Evolutionary conservation across 2,888 invertebrate species (phyloP), one percentile per base, ranked within the genome.

Genomic region (Ophonus ardosiacus): DNA sequence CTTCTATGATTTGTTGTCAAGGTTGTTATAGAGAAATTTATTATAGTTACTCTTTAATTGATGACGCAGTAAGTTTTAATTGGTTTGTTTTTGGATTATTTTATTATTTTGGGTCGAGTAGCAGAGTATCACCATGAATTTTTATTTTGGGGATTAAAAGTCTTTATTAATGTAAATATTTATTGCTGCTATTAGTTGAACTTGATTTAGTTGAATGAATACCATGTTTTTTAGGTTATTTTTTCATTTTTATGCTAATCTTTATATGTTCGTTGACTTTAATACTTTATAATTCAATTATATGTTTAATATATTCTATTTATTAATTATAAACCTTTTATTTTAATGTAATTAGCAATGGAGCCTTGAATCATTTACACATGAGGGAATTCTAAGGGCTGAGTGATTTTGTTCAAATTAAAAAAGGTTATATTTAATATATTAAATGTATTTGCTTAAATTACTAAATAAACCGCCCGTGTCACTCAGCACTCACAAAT

Each of bases 61-160:
- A 15, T 68, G 68, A 68, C 68, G 68, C 31, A 13, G 63, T 10
- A 13, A 7, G 8, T 68, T 68, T 68, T 68, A 68, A 68, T 68
- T 38, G 15, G 31, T n/a, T 68, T 68, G 68, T 68, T 68, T 68
- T 63, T 24, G 21, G 18, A 21, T 21, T 24, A 63, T 63, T 63
- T 63, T 24, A 21, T 21, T 31, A 31, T 31, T 31, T 31, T 31
- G 1, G 31, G 31, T 31, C 3, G 31, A 31, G 31, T 31, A 4
- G 21, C 13, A 24, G 13, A 63, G 21, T 68, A 31, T 68, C 65
- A 31, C n/a, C 63, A 63, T 38, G 68, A 8, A 24, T 38, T 68
- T 63, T 68, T 68, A 68, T 68, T 68, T 68, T 68, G 0, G 31
- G 68, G 68, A 68, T 68, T 68, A 68, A 7, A 10, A 63, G 24